phyloP scores from a whole-genome alignment of 2,113 vertebrate species.

The Calypte anna region DNA sequence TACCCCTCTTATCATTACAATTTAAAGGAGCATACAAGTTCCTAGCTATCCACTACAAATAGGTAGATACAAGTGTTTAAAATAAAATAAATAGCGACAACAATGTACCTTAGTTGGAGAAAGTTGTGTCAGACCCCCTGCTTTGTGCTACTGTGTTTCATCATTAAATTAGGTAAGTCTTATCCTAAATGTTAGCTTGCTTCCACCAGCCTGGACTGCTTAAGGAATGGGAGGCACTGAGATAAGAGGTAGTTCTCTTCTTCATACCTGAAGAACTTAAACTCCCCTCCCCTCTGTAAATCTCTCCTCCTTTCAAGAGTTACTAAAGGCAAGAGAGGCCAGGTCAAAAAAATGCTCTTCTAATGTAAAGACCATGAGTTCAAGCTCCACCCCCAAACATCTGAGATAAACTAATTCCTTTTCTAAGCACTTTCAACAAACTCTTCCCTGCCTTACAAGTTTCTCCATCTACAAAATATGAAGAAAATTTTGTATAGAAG shows the following conservation, averaged over 20 bases:
- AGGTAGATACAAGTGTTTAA: neutral
- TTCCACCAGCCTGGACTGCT: neutral
- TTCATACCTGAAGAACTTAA: neutral
- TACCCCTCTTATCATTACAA: neutral
- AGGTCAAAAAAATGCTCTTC: neutral
- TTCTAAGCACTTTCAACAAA: neutral
- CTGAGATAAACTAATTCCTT: neutral
- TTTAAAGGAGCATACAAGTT: neutral
- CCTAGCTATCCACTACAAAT: neutral
- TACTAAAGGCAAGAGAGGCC: neutral
- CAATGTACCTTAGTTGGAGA: neutral
- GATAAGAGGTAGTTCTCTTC: neutral
- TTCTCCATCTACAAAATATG: neutral
- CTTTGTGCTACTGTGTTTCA: neutral
- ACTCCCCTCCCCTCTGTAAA: neutral
- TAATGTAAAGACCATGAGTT: neutral
- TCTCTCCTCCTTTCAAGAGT: neutral
- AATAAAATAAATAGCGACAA: neutral
- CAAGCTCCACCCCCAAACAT: neutral
- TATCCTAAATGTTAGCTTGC: neutral
- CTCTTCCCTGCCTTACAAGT: neutral
- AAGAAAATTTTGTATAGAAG: neutral
- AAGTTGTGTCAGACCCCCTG: neutral
- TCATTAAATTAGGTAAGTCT: neutral
- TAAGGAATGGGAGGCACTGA: neutral